These are phyloP conservation scores for Glaucidium brasilianum DNA, from an alignment of 2,113 vertebrate species.

Conservation along the genomic window DNA sequence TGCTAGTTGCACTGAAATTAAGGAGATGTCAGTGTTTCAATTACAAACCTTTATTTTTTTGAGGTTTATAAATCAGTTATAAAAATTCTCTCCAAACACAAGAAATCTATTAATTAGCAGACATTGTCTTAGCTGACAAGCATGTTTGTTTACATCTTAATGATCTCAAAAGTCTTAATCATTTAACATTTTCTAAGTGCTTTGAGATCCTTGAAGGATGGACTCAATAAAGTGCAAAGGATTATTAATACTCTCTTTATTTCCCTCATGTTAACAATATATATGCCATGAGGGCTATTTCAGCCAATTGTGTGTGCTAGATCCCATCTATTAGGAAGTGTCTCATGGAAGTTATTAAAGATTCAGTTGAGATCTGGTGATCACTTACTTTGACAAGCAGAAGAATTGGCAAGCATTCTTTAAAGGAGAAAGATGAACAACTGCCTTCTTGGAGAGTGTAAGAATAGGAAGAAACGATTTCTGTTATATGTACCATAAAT, in stretches of 20 bases:
- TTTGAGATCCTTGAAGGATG: conserved; percentile 6
- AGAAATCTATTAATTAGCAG: conserved; percentile 43
- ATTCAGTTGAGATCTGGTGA: background rate
- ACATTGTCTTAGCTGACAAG: conserved; percentile 18
- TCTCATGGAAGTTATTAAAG: background rate
- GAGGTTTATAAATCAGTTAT: conserved; percentile 7
- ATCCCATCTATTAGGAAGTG: background rate
- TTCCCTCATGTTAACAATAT: background rate
- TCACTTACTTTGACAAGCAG: background rate
- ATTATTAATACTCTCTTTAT: background rate
- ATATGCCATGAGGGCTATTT: background rate
- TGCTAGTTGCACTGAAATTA: conserved; percentile 26
- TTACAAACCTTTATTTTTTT: conserved; percentile 21
- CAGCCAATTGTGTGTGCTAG: background rate
- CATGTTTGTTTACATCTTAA: conserved; percentile 47
- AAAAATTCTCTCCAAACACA: background rate
- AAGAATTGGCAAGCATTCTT: background rate
- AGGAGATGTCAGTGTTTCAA: conserved; percentile 1
- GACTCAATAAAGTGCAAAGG: background rate
- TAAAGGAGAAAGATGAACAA: background rate
- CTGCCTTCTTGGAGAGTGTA: background rate
- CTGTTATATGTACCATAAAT: background rate
- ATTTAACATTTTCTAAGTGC: conserved; percentile 11
- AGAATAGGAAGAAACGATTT: background rate
- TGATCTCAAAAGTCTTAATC: conserved; percentile 14